Percentiles rank a stretch among this genome's conserved stretches.
phyloP scores from a whole-genome alignment of 2,888 invertebrate species.

The Xestia rhomboidea region DNA sequence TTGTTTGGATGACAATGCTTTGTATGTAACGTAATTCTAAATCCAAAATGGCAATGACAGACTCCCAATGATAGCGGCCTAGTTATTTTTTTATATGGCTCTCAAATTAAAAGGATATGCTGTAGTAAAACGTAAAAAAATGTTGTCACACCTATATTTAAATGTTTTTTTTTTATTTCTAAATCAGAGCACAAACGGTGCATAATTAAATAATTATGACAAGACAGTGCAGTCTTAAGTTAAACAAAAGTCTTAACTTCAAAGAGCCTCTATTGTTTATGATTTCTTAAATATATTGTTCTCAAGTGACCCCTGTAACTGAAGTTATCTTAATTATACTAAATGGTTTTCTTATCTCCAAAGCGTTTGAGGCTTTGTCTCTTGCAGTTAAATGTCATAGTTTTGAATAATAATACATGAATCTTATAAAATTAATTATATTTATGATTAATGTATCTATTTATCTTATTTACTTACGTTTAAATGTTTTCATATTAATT shows the following conservation, averaged over 20 bases:
- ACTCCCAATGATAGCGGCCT: no score
- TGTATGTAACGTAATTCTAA: no score
- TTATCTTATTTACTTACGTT: conserved; percentile 2
- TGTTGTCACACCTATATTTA: no score
- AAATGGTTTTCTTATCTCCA: conserved; percentile 69
- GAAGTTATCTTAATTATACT: conserved; percentile 72
- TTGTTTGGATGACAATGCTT: no score
- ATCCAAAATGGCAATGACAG: no score
- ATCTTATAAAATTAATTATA: conserved; percentile 19
- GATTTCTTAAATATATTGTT: conserved; percentile 65
- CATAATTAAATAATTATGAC: not conserved
- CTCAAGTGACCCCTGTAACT: conserved; percentile 64
- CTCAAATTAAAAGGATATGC: no score
- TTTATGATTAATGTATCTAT: conserved; percentile 15
- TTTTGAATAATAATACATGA: conserved; percentile 48
- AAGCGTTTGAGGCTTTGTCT: conserved; percentile 50
- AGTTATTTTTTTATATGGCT: no score
- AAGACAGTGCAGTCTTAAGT: not conserved
- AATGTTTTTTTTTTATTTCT: not conserved
- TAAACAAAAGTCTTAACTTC: conserved; percentile 36
- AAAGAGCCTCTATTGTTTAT: conserved; percentile 62
- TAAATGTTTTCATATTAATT: not conserved
- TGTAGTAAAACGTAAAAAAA: no score
- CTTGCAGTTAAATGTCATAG: conserved; percentile 46
- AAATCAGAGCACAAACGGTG: not conserved